phyloP scores from a whole-genome alignment of 2,113 vertebrate species.

The Machaerirhynchus nigripectus region DNA sequence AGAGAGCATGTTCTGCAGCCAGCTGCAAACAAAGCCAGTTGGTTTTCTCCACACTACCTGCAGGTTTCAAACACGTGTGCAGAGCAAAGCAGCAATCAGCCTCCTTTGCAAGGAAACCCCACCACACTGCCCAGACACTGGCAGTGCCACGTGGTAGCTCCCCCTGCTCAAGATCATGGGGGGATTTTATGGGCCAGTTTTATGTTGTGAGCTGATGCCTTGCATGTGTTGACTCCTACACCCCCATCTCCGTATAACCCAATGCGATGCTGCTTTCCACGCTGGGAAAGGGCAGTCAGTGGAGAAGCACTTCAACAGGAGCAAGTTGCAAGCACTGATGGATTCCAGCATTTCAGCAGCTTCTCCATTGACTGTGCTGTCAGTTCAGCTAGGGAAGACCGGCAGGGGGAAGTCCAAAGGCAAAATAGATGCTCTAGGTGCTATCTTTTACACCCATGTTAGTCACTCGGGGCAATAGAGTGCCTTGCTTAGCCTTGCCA shows the following conservation, averaged over 20 bases:
- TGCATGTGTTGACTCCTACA: not conserved
- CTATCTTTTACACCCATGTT: not conserved
- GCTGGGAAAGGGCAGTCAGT: rapidly evolving
- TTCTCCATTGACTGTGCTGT: not conserved
- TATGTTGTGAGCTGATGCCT: not conserved
- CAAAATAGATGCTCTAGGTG: not conserved
- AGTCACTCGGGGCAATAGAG: rapidly evolving
- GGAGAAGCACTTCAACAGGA: rapidly evolving
- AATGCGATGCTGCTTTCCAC: rapidly evolving
- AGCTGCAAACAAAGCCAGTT: not conserved
- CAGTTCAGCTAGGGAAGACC: not conserved
- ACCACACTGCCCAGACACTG: rapidly evolving
- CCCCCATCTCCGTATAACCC: not conserved
- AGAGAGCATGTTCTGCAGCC: not conserved
- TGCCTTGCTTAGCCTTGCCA: not conserved
- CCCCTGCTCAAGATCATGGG: not conserved
- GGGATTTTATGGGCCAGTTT: not conserved
- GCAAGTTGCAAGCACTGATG: rapidly evolving
- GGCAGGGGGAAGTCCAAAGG: not conserved
- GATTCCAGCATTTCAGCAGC: not conserved
- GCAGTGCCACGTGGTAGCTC: no score
- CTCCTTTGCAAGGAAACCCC: not conserved
- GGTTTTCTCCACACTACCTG: not conserved
- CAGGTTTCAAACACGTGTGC: not conserved
- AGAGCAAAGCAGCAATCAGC: not conserved